A percentile compares a stretch with the other conserved stretches of the same genome.
Evolutionary conservation across 2,113 vertebrate species (phyloP).

Genomic region (Rhinolophus sinicus): DNA sequence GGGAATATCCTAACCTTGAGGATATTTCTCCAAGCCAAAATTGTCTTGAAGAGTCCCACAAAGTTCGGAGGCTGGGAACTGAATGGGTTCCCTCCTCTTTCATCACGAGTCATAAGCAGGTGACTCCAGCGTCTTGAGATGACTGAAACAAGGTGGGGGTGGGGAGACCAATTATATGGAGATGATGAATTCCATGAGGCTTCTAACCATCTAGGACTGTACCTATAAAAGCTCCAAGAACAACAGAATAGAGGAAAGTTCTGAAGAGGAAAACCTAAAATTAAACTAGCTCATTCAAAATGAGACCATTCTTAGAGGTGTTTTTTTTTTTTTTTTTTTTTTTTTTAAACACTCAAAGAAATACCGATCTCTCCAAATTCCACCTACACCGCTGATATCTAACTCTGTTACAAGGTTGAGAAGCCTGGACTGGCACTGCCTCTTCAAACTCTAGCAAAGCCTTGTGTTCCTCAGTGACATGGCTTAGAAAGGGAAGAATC

Average conservation of each 20-base stretch:
- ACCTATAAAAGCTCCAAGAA: not conserved
- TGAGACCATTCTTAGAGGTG: not conserved
- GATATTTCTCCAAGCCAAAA: not conserved
- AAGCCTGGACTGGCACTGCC: not conserved
- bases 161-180: not conserved
- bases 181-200: not conserved
- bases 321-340: constrained; percentile 11
- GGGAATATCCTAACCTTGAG: not conserved
- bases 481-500: not conserved
- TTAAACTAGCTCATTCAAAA: not conserved
- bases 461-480: not conserved
- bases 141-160: not conserved
- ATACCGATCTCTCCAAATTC: not conserved
- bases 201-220: not conserved
- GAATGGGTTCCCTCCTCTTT: not conserved
- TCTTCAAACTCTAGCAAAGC: not conserved
- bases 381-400: not conserved
- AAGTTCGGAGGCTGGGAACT: not conserved
- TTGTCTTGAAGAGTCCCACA: not conserved
- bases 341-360: not conserved
- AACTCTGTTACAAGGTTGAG: not conserved
- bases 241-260: constrained; percentile 11
- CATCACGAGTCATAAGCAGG: not conserved
- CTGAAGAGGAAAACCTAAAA: not conserved
- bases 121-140: not conserved